phyloP scores from a whole-genome alignment of 2,113 vertebrate species.

The Gymnobelideus leadbeateri region DNA sequence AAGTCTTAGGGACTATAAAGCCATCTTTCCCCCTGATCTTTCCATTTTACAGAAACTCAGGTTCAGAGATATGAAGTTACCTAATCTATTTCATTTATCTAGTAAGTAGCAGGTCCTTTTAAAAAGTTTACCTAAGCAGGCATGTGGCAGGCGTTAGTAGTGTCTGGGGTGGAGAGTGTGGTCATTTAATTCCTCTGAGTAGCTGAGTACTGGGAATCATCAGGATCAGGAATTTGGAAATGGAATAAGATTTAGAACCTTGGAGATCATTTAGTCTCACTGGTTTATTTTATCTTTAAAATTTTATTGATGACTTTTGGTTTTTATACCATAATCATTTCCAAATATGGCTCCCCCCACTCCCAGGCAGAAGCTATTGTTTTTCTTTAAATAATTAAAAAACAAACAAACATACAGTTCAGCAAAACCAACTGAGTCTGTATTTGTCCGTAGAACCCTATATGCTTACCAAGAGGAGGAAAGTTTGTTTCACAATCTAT shows the following conservation, averaged over 20 bases:
- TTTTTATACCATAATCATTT: neutral
- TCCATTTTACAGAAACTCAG: neutral
- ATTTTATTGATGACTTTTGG: neutral
- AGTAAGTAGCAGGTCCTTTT: neutral
- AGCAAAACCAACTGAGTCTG: neutral
- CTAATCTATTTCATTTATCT: neutral
- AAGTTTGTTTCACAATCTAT: neutral
- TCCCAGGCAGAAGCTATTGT: neutral
- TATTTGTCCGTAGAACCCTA: neutral
- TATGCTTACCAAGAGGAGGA: neutral
- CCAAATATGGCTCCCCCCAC: neutral
- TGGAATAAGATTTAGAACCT: neutral
- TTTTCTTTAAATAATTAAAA: neutral
- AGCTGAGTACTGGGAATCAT: neutral
- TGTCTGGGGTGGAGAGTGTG: no score
- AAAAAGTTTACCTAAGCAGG: neutral
- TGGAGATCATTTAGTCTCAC: neutral
- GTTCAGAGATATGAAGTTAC: neutral
- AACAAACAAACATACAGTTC: neutral
- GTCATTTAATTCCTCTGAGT: neutral
- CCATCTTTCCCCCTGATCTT: neutral
- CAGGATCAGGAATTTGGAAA: neutral
- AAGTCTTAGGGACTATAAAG: neutral
- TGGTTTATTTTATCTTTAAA: neutral
- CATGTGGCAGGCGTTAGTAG: neutral